Percentiles rank a stretch among this genome's conserved stretches.
Conservation (phyloP, 2,797 vertebrate species). For the Loriculus beryllinus region DNA sequence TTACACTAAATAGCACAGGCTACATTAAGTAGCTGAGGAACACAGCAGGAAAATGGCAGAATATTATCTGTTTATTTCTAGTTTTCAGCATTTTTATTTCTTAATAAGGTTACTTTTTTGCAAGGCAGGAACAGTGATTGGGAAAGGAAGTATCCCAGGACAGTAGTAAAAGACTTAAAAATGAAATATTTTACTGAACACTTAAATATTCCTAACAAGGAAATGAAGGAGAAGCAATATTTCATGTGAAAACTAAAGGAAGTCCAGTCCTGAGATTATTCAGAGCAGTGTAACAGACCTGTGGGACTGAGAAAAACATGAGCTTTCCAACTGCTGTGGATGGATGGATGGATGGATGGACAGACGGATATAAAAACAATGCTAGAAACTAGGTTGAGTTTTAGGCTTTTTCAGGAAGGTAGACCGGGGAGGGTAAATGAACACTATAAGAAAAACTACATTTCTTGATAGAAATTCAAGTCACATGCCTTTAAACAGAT, state of each 20-base stretch:
- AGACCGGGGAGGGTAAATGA: neutral
- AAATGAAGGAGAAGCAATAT: neutral
- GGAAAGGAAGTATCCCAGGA: neutral
- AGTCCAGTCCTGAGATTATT: neutral
- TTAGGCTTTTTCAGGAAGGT: neutral
- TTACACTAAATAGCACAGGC: neutral
- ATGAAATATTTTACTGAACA: neutral
- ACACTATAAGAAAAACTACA: neutral
- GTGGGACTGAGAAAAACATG: neutral
- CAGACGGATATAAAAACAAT: accelerated
- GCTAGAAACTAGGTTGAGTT: neutral
- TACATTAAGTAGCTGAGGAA: neutral
- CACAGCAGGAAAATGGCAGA: neutral
- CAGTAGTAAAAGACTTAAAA: neutral
- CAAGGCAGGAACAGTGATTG: neutral
- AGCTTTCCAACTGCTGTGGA: neutral
- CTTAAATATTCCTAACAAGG: neutral
- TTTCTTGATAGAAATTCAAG: neutral
- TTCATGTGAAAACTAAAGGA: neutral
- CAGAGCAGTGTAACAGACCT: neutral
- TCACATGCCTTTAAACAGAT: neutral
- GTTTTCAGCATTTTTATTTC: neutral
- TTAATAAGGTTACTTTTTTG: neutral
- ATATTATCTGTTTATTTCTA: neutral
- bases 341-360: neutral